Evolutionary conservation across 2,113 vertebrate genomes (phyloP), one percentile per base, ranked within the genome.

Genomic region (Gavialis gangeticus): DNA sequence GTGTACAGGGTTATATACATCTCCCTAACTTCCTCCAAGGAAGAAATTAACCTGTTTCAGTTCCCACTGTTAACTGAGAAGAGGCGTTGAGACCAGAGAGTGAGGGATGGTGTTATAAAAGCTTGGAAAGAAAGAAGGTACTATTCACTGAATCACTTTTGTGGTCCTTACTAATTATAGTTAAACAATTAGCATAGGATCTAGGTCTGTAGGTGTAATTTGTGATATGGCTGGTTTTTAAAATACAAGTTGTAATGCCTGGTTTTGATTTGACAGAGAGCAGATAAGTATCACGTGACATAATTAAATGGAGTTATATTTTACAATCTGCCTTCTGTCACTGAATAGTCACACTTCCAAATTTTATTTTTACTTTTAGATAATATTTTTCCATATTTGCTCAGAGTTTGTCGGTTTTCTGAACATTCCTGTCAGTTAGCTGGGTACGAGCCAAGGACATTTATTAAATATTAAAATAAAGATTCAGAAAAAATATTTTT

Each of bases 121-220:
- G n/a, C 1, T 4, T 60, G 66, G 54, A 81, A 24, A 75, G 54
- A 10, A 55, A 13, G 79, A 82, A 95, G 59, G 69, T 27, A 77
- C 24, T 85, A 78, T 88, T 95, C 92, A 62, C 58, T 95, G 82
- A 85, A 10, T 21, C 56, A 89, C 13, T 54, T 87, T 85, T 92
- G 66, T 85, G 17, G 60, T 56, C 55, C 34, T 30, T 22, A 55
- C 37, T 90, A 71, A 55, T 84, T 80, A 14, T 22, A 86, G 87
- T 85, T 88, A 91, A 25, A 93, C 7, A 71, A 84, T 84, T 79
- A 58, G 79, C 73, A 22, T 14, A 60, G 85, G 56, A 86, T 25
- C 24, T 75, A 56, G 58, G 14, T 30, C 34, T 69, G 12, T 25
- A 83, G 46, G 66, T 22, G 59, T 4, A 22, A 34, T 59, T 55